Conservation (phyloP, 2,113 vertebrate genomes). For the Pagrus major region DNA sequence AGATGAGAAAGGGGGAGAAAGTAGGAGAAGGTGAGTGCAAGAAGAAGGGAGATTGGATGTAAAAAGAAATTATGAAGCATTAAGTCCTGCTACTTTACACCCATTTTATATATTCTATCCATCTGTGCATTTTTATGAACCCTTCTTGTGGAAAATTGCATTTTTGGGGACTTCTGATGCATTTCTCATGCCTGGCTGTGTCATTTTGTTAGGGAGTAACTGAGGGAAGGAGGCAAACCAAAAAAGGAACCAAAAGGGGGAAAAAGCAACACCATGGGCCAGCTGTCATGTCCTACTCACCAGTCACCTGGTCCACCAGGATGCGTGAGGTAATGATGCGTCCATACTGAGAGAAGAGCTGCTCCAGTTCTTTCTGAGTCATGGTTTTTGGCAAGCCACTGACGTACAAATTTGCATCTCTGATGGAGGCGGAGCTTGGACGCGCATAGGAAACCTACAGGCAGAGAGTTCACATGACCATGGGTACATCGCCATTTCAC, state of each 20-base stretch:
- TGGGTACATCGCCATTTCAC: background rate
- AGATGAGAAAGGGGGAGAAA: background rate
- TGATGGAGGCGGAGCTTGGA: constrained; percentile 98
- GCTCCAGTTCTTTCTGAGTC: constrained; percentile 97
- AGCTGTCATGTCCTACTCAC: constrained; percentile 85
- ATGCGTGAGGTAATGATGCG: constrained; percentile 99
- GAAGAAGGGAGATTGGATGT: constrained; percentile 23
- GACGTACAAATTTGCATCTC: constrained; percentile 98
- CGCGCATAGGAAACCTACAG: constrained; percentile 94
- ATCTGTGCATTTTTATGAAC: constrained; percentile 89
- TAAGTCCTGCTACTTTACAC: constrained; percentile 74
- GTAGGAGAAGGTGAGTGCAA: constrained; percentile 43
- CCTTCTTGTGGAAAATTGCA: constrained; percentile 83
- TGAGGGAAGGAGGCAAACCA: constrained; percentile 6
- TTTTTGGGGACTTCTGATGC: constrained; percentile 83
- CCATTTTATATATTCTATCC: constrained; percentile 81
- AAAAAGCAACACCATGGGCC: background rate
- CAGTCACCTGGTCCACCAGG: constrained; percentile 97
- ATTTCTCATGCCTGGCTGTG: constrained; percentile 60
- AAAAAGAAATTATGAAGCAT: constrained; percentile 79
- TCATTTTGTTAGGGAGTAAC: constrained; percentile 26
- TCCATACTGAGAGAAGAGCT: constrained; percentile 97
- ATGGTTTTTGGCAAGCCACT: constrained; percentile 98
- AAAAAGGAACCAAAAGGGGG: constrained; percentile 23
- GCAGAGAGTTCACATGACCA: constrained; percentile 7